Evolutionary conservation across 1,140 invertebrate species (phyloP).

Genomic region (Drosophila ercepeae): DNA sequence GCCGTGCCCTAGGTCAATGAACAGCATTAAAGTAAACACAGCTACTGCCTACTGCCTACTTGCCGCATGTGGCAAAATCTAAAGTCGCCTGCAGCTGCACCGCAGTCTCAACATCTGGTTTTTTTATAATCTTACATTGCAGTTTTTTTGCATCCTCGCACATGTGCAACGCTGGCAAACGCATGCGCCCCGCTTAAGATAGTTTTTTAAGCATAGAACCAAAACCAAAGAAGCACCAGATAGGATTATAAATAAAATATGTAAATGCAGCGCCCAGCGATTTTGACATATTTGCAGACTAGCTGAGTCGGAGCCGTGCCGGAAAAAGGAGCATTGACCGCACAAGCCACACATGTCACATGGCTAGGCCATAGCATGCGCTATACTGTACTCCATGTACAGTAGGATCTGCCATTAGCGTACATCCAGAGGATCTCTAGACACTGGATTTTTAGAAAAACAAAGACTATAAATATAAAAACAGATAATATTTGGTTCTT

Average conservation of each 20-base stretch:
- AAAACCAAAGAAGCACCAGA: constrained; percentile 37
- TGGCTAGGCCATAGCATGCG: constrained; percentile 36
- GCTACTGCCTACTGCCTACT: constrained; percentile 3
- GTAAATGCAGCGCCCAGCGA: constrained; percentile 40
- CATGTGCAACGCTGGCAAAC: constrained; percentile 61
- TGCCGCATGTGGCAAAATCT: constrained; percentile 58
- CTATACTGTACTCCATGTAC: constrained; percentile 17
- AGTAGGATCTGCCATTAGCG: constrained; percentile 37
- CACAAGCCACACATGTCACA: constrained; percentile 50
- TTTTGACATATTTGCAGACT: constrained; percentile 58
- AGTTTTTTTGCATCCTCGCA: constrained; percentile 58
- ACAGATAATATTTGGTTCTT: too few relatives aligned
- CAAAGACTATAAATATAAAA: neutral
- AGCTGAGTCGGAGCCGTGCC: constrained; percentile 15
- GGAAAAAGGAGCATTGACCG: constrained; percentile 54
- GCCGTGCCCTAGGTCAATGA: constrained; percentile 60
- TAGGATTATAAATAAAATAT: constrained; percentile 57
- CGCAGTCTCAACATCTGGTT: constrained; percentile 60
- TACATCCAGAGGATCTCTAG: constrained; percentile 1
- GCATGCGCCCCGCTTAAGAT: constrained; percentile 51
- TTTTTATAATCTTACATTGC: constrained; percentile 27
- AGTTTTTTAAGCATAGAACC: constrained; percentile 62
- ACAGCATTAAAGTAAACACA: constrained; percentile 47
- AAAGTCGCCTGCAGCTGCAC: constrained; percentile 48
- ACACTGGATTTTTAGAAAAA: too few relatives aligned